Evolutionary conservation across 2,888 invertebrate genomes (phyloP).

Genomic region (Epinotia nisella): DNA sequence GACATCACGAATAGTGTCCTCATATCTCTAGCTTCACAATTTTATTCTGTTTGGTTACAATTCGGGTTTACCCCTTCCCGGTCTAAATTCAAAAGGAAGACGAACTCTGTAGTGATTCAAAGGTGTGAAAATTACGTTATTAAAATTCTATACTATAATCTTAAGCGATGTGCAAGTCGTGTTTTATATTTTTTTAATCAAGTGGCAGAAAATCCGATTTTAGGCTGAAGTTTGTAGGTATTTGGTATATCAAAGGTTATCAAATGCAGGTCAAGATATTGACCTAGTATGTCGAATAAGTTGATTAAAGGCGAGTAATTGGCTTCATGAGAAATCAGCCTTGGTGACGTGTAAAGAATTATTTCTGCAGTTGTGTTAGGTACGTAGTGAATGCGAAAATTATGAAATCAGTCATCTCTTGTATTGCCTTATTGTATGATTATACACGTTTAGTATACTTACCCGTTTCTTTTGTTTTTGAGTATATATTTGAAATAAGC

Average conservation of each 20-base stretch:
- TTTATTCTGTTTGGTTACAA: neutral
- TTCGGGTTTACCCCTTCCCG: neutral
- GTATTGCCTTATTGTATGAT: neutral
- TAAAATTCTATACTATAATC: too few species aligned
- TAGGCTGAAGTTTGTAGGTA: neutral
- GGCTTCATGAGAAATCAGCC: conserved; percentile 53
- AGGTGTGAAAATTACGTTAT: too few species aligned
- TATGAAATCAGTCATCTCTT: neutral
- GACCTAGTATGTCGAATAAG: conserved; percentile 53
- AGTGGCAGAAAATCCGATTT: too few species aligned
- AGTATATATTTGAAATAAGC: too few species aligned
- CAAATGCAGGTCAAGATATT: conserved; percentile 58
- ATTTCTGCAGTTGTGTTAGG: too few species aligned
- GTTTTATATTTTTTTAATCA: too few species aligned
- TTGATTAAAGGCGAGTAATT: conserved; percentile 51
- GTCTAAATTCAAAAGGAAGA: too few species aligned
- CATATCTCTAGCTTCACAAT: neutral
- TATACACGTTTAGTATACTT: too few species aligned
- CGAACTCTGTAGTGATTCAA: too few species aligned
- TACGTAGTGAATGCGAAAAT: too few species aligned
- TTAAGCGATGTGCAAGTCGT: too few species aligned
- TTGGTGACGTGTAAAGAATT: conserved; percentile 50
- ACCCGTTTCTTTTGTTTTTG: too few species aligned
- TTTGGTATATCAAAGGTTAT: conserved; percentile 57
- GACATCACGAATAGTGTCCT: neutral